Conservation (phyloP, 2,888 invertebrate species). For the Monoplex corrugatus region DNA sequence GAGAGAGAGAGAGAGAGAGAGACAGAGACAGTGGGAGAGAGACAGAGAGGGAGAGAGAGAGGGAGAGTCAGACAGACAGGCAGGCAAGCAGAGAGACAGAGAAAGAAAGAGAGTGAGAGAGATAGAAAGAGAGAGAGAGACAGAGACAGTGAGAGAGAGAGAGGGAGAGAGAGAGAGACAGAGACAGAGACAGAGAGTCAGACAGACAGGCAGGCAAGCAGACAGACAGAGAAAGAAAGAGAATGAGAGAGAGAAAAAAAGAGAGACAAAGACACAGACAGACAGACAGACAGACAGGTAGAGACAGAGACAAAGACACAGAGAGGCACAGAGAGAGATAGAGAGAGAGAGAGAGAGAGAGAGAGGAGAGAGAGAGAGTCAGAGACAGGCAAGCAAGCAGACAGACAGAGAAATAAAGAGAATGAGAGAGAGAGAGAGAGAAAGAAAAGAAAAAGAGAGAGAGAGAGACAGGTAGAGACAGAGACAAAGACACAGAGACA, state of each 20-base stretch:
- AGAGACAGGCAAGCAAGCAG: too few relatives aligned
- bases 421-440: too few relatives aligned
- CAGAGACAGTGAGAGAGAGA: neutral
- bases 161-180: conserved; percentile 12
- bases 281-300: too few relatives aligned
- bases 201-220: too few relatives aligned
- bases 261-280: too few relatives aligned
- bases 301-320: too few relatives aligned
- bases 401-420: neutral
- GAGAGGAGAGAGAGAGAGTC: neutral
- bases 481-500: too few relatives aligned
- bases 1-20: too few relatives aligned
- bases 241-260: neutral
- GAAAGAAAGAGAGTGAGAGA: neutral
- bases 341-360: neutral
- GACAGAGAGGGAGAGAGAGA: conserved; percentile 7
- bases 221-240: neutral
- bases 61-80: neutral
- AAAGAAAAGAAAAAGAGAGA: neutral
- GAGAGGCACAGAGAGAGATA: too few relatives aligned
- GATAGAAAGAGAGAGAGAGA: neutral
- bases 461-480: too few relatives aligned
- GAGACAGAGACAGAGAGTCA: neutral
- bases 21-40: neutral
- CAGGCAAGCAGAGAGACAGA: neutral